Conservation (phyloP, 2,113 vertebrate species). For the Zosterops japonicus region DNA sequence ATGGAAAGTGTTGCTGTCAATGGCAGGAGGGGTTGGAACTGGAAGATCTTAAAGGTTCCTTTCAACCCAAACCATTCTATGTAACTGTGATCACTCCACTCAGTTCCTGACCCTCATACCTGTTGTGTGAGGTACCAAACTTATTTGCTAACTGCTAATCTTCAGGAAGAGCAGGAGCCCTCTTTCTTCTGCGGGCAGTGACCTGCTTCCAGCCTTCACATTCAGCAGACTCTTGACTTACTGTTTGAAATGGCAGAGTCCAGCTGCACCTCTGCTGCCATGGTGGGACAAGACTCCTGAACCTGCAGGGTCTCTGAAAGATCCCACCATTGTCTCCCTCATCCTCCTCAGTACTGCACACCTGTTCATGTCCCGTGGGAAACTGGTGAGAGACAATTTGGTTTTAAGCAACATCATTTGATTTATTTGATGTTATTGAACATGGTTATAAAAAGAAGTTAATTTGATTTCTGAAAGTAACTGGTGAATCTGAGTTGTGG, state of each 20-base stretch:
- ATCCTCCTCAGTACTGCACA: neutral
- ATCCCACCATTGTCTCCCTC: neutral
- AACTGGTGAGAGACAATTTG: neutral
- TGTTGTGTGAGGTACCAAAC: neutral
- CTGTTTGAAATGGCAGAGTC: neutral
- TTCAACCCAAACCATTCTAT: neutral
- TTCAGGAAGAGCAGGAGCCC: neutral
- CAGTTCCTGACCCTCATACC: neutral
- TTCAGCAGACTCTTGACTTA: neutral
- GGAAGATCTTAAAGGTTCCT: neutral
- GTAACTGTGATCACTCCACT: neutral
- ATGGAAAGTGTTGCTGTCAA: neutral
- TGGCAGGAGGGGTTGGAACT: neutral
- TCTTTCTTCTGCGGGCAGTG: neutral
- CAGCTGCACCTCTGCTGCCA: neutral
- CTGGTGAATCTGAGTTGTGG: neutral
- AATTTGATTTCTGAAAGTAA: neutral
- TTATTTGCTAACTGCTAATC: neutral
- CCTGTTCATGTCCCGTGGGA: neutral
- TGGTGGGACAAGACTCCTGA: rapidly evolving
- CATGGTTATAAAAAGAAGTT: neutral
- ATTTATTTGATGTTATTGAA: neutral
- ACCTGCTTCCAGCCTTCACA: neutral
- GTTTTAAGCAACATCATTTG: neutral
- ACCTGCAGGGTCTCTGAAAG: neutral